These are phyloP conservation scores for Chamaea fasciata DNA, from an alignment of 2,113 vertebrate species.

Conservation along the genomic window DNA sequence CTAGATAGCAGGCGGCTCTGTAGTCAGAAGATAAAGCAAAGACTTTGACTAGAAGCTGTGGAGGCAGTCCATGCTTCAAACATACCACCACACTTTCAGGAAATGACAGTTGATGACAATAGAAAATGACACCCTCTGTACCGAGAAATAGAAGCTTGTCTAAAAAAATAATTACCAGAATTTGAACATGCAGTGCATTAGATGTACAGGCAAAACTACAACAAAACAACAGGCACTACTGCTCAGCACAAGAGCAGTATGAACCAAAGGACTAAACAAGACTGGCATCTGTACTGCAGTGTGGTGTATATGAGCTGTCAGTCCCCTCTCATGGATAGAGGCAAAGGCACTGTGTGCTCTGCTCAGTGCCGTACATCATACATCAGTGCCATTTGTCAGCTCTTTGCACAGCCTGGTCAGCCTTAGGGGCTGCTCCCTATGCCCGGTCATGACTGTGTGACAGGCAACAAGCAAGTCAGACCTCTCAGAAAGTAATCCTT, in stretches of 20 bases:
- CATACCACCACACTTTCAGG: not conserved
- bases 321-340: not conserved
- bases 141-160: not conserved
- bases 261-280: not conserved
- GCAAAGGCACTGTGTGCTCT: fast-evolving
- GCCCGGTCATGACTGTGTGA: not conserved
- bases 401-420: not conserved
- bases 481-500: not conserved
- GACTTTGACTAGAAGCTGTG: not conserved
- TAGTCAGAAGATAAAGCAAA: not conserved
- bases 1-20: not conserved
- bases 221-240: not conserved
- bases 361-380: fast-evolving
- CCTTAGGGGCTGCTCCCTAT: not conserved
- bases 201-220: not conserved
- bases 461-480: not conserved
- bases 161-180: not conserved
- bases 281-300: not conserved
- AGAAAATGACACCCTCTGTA: not conserved
- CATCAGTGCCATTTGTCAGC: not conserved
- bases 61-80: not conserved
- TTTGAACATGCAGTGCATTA: not conserved
- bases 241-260: not conserved
- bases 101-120: not conserved
- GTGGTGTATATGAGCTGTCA: not conserved